Evolutionary conservation across 2,888 invertebrate genomes (phyloP), one percentile per base, ranked within the genome.

Genomic region (Sphecodes monilicornis): DNA sequence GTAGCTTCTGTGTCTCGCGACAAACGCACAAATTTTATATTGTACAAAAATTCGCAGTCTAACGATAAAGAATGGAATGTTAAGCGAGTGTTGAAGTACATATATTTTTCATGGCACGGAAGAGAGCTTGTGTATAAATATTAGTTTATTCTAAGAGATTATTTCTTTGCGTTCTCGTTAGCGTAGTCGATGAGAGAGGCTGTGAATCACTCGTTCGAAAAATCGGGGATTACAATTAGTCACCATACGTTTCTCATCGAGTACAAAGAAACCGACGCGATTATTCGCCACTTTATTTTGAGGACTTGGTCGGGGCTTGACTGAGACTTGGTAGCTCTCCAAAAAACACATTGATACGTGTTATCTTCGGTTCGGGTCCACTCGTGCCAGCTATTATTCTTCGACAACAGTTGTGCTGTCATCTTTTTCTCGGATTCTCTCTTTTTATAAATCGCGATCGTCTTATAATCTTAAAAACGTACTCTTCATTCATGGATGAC

Each of bases 271-370:
- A 54, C 41, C 74, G 41, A 26, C 36, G 18, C 18, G 64, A 32
- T 64, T 32, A 68, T 26, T 50, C 3, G 39, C 29, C 43, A 60
- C 43, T 75, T 82, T 78, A 83, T 83, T 83, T 64, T 76, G 11
- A 76, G 43, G 13, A 46, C 18, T 18, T 32, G 32, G 8, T 26
- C 22, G 32, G 32, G 10, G 36, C 41, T 18, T 50, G 36, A 8
- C n/a, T 26, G 29, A 26, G 46, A 50, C 46, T 82, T 86, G 86
- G 87, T 81, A 68, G 13, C 46, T 72, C 68, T 86, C 87, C 86
- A 84, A 82, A 84, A 80, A 77, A 83, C 41, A 71, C 57, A 16
- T 57, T 73, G 13, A 3, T 32, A 3, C 46, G 39, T 64, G 6
- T 80, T 80, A 66, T 68, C 79, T 82, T 77, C 36, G 60, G 22